Percentiles rank a stretch among this genome's conserved stretches.
Conservation (phyloP, 2,797 vertebrate species). For the Galaxias olidus region DNA sequence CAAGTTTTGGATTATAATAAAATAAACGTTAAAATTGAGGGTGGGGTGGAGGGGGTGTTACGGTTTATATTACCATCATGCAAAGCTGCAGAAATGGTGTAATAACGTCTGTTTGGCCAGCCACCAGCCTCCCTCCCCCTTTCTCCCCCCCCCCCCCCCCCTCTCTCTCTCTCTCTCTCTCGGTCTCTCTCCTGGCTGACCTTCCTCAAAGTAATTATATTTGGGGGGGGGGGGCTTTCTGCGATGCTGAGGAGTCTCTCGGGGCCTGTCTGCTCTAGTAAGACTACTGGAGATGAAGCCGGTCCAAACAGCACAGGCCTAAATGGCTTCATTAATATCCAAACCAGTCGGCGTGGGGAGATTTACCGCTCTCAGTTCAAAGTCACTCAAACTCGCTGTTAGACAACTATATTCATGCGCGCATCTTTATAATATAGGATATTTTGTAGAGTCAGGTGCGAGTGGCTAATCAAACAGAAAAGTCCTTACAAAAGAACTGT, state of each 20-base stretch:
- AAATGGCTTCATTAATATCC: conserved; percentile 31
- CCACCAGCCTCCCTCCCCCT: conserved; percentile 31
- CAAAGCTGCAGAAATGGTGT: conserved; percentile 46
- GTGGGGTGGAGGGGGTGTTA: too few species aligned
- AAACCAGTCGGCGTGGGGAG: conserved; percentile 11
- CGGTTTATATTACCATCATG: conserved; percentile 37
- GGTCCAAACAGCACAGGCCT: conserved; percentile 24
- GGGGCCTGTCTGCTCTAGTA: conserved; percentile 48
- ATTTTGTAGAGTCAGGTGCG: too few species aligned
- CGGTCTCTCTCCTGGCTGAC: conserved; percentile 39
- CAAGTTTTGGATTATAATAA: conserved; percentile 55
- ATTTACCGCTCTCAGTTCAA: background rate
- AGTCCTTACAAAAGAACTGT: too few species aligned
- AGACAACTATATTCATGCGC: too few species aligned
- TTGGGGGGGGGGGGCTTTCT: conserved; percentile 27
- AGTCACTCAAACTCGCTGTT: background rate
- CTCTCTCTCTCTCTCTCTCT: conserved; percentile 7
- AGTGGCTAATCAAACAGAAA: too few species aligned
- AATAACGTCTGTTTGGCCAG: conserved; percentile 54
- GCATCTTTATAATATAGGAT: too few species aligned
- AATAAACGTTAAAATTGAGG: conserved; percentile 6
- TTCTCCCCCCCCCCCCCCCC: too few species aligned
- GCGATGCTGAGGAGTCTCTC: conserved; percentile 40
- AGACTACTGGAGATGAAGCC: conserved; percentile 35
- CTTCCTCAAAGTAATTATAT: conserved; percentile 42